Evolutionary conservation across 1,140 invertebrate genomes (phyloP), one percentile per base, ranked within the genome.

Genomic region (Nautilus pompilius): DNA sequence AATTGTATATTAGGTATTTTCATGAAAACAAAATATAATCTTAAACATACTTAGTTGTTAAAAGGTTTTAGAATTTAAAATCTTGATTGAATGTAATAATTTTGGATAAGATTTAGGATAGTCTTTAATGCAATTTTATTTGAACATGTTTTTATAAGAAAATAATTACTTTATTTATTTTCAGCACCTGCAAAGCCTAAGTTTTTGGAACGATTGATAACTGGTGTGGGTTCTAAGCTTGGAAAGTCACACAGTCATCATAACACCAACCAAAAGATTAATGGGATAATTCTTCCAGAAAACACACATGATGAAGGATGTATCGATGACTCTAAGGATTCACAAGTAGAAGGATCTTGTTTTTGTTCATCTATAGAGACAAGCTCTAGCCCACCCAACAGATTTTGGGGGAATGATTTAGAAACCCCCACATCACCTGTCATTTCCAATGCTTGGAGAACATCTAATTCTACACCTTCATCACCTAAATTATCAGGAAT

Each of bases 151-250:
- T n/a, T n/a, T n/a, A n/a, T 26, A 22, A 46, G 15, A 53, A 45
- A 20, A 58, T 24, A 13, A 46, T 48, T 61, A n/a, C 3, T 53
- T 60, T 62, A 54, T 65, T 53, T 33, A 5, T 49, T 68, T 64
- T 13, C 68, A 74, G 73, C 67, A 24, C 70, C 70, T 22, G 62
- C 68, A 46, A 74, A 71, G 55, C 73, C 73, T 17, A 74, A 72
- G 57, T 74, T 74, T 63, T 63, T 74, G 30, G 68, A 74, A 36
- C 65, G 65, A 22, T 34, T 74, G 24, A 69, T 74, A 32, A 68
- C 63, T 32, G 67, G 71, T 32, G 64, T 64, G 10, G 55, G 68
- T 17, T 59, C 62, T 15, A 53, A 53, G 5, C 45, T 60, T 22
- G 63, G 33, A 28, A 71, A 63, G 53, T 63, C 66, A 8, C 56